These are phyloP conservation scores for Thalassaphorura encarpata DNA, from an alignment of 1,140 invertebrate species.

Conservation along the genomic window DNA sequence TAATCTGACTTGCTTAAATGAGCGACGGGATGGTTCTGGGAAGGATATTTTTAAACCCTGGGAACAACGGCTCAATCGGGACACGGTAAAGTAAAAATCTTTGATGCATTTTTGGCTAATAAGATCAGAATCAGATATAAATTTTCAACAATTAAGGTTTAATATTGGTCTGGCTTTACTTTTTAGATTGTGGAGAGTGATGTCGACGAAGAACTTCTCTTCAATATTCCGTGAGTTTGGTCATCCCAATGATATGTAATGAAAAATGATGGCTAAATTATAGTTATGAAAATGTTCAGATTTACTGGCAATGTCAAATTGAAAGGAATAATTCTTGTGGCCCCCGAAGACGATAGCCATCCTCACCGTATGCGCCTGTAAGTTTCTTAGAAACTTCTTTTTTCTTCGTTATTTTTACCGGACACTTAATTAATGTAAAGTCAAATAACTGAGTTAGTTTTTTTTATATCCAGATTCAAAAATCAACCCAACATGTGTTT, in stretches of 20 bases:
- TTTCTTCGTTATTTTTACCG: not conserved
- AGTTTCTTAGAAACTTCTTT: slow-evolving; percentile 36
- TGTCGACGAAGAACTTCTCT: slow-evolving; percentile 83
- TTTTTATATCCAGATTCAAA: slow-evolving; percentile 62
- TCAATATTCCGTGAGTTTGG: slow-evolving; percentile 75
- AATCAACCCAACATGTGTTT: slow-evolving; percentile 89
- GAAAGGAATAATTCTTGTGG: slow-evolving; percentile 83
- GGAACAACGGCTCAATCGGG: slow-evolving; percentile 67
- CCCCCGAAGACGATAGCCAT: slow-evolving; percentile 70
- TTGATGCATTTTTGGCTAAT: slow-evolving; percentile 6
- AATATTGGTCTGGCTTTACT: too few relatives aligned
- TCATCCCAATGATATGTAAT: not conserved
- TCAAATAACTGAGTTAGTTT: not conserved
- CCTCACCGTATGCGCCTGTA: slow-evolving; percentile 78
- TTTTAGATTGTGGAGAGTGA: slow-evolving; percentile 87
- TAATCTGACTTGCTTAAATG: slow-evolving; percentile 86
- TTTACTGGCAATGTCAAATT: slow-evolving; percentile 91
- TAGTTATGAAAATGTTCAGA: slow-evolving; percentile 42
- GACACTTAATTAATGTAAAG: not conserved
- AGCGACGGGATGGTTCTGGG: slow-evolving; percentile 69
- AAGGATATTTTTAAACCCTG: slow-evolving; percentile 84
- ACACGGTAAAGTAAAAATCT: slow-evolving; percentile 48
- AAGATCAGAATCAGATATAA: not conserved
- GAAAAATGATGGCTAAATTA: not conserved
- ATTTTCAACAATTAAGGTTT: too few relatives aligned